Conservation (phyloP, 2,113 vertebrate genomes). For the Sula dactylatra region DNA sequence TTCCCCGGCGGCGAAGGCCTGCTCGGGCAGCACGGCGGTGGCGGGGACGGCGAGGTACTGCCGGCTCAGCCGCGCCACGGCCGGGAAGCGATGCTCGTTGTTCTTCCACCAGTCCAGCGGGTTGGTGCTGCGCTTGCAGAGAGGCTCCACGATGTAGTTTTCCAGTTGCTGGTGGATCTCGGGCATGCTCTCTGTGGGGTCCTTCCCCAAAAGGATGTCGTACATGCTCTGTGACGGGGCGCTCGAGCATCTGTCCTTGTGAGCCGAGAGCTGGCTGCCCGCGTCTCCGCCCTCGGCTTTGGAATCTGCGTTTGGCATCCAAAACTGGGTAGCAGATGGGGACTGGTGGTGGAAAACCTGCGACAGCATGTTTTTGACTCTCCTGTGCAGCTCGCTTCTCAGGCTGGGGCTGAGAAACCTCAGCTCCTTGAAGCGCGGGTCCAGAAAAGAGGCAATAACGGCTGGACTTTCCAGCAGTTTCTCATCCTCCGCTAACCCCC, state of each 20-base stretch:
- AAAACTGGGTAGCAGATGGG: not conserved
- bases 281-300: not conserved
- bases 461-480: conserved; percentile 48
- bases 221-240: conserved; percentile 53
- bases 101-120: conserved; percentile 71
- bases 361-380: conserved; percentile 58
- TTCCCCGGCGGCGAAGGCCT: conserved; percentile 37
- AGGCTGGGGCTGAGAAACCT: conserved; percentile 64
- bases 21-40: conserved; percentile 37
- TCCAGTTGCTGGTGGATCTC: conserved; percentile 75
- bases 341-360: not conserved
- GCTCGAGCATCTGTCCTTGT: not conserved
- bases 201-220: conserved; percentile 72
- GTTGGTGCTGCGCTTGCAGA: conserved; percentile 69
- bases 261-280: not conserved
- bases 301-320: not conserved
- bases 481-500: conserved; percentile 48
- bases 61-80: conserved; percentile 60
- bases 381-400: conserved; percentile 54
- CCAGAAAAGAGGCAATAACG: conserved; percentile 66
- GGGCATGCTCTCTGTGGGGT: conserved; percentile 66
- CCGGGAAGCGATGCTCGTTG: conserved; percentile 71
- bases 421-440: conserved; percentile 75
- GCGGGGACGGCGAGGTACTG: conserved; percentile 69
- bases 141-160: conserved; percentile 70